These are phyloP conservation scores for Poicephalus gulielmi DNA, from an alignment of 2,113 vertebrate species.

Conservation along the genomic window DNA sequence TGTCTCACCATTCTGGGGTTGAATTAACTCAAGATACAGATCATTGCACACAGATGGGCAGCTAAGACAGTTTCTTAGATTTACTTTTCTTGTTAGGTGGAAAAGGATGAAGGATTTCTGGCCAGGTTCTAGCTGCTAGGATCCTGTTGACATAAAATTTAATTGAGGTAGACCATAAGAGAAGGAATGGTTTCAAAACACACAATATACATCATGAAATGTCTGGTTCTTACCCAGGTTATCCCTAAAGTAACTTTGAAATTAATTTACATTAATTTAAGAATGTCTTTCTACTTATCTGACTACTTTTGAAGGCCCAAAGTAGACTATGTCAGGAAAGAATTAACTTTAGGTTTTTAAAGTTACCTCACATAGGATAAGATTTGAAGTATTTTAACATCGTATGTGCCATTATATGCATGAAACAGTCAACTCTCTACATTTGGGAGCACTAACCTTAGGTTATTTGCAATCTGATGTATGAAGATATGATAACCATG, in stretches of 20 bases:
- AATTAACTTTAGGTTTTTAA: not conserved
- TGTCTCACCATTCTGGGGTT: not conserved
- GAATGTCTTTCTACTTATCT: not conserved
- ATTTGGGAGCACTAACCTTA: not conserved
- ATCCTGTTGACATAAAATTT: accelerated
- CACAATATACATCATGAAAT: not conserved
- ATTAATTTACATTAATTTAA: not conserved
- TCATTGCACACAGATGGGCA: not conserved
- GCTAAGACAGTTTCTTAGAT: not conserved
- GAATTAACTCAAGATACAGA: not conserved
- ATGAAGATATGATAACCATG: not conserved
- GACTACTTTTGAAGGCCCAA: not conserved
- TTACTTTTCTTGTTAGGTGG: not conserved
- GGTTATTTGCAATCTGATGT: not conserved
- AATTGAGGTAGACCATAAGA: not conserved
- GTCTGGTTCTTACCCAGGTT: not conserved
- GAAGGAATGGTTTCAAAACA: not conserved
- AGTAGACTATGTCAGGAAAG: not conserved
- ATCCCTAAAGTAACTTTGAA: not conserved
- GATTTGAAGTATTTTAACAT: not conserved
- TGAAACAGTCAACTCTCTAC: not conserved
- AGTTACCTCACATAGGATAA: not conserved
- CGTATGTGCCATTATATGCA: not conserved
- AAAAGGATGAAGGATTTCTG: not conserved
- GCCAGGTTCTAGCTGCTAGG: not conserved